Percentiles rank a stretch among this genome's conserved stretches.
Evolutionary conservation across 1,140 invertebrate species (phyloP).

Genomic region (Mizuhopecten yessoensis): DNA sequence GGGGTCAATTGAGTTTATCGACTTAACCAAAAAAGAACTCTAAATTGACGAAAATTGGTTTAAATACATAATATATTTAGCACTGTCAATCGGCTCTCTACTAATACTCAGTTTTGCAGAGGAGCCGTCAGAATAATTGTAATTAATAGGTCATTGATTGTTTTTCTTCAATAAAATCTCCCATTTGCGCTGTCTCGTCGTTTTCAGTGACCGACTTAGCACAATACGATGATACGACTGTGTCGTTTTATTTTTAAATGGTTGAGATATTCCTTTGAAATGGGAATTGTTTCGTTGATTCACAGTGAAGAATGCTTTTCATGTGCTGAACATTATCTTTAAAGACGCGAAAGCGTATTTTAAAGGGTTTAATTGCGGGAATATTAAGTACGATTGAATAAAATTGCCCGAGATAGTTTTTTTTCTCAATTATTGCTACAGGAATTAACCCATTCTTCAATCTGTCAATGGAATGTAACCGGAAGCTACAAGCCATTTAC

Average conservation of each 20-base stretch:
- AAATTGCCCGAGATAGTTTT: not conserved
- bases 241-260: slow-evolving; percentile 21
- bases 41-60: not conserved
- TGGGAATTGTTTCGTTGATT: slow-evolving; percentile 10
- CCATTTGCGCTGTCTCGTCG: not conserved
- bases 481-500: not conserved
- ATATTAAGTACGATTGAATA: slow-evolving; percentile 36
- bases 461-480: not conserved
- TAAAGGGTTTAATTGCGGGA: slow-evolving; percentile 24
- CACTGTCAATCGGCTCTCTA: slow-evolving; percentile 8
- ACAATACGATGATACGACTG: slow-evolving; percentile 17
- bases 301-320: slow-evolving; percentile 1
- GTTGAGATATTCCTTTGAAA: slow-evolving; percentile 5
- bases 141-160: not conserved
- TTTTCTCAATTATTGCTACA: slow-evolving; percentile 7
- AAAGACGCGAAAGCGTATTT: slow-evolving; percentile 26
- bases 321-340: not conserved
- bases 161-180: not conserved
- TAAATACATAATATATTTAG: slow-evolving; percentile 8
- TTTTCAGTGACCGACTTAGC: not conserved
- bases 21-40: not conserved
- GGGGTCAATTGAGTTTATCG: not conserved
- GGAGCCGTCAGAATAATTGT: not conserved
- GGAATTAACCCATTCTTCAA: not conserved
- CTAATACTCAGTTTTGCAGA: not conserved